Evolutionary conservation across 2,797 vertebrate species (phyloP).

Genomic region (Scleropages formosus): DNA sequence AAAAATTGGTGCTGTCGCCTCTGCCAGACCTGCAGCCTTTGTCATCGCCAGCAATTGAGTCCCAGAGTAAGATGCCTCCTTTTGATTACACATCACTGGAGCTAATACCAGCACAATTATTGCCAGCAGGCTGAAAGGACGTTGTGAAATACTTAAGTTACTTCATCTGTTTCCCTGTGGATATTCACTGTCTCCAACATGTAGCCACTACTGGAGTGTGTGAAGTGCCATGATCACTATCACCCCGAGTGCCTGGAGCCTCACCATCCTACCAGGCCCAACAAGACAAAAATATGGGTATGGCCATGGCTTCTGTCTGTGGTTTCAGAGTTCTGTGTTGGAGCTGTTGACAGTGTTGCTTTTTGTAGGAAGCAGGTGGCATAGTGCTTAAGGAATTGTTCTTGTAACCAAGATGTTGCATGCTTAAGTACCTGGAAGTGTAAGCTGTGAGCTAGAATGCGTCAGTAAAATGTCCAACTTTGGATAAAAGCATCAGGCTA

Average conservation of each 20-base stretch:
- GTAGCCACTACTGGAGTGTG: conserved; percentile 85
- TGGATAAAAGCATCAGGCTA: too few relatives aligned
- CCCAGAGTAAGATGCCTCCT: conserved; percentile 67
- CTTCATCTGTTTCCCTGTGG: not conserved
- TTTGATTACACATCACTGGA: not conserved
- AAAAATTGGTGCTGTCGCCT: conserved; percentile 88
- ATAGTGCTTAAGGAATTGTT: too few relatives aligned
- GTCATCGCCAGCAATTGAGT: conserved; percentile 78
- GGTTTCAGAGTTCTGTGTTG: not conserved
- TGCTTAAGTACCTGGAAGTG: too few relatives aligned
- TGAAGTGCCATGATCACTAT: conserved; percentile 82
- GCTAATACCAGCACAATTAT: not conserved
- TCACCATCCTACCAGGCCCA: conserved; percentile 82
- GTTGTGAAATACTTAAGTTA: not conserved
- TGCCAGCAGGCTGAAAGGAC: not conserved
- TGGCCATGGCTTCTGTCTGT: conserved; percentile 35
- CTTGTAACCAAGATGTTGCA: too few relatives aligned
- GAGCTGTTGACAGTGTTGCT: not conserved
- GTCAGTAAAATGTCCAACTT: too few relatives aligned
- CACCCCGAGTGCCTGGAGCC: conserved; percentile 86
- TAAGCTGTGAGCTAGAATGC: too few relatives aligned
- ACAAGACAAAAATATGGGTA: conserved; percentile 81
- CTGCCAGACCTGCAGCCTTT: conserved; percentile 88
- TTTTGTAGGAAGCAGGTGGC: too few relatives aligned
- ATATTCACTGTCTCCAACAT: conserved; percentile 2